Evolutionary conservation across 2,113 vertebrate genomes (phyloP), one percentile per base, ranked within the genome.

Genomic region (Barnardius zonarius): DNA sequence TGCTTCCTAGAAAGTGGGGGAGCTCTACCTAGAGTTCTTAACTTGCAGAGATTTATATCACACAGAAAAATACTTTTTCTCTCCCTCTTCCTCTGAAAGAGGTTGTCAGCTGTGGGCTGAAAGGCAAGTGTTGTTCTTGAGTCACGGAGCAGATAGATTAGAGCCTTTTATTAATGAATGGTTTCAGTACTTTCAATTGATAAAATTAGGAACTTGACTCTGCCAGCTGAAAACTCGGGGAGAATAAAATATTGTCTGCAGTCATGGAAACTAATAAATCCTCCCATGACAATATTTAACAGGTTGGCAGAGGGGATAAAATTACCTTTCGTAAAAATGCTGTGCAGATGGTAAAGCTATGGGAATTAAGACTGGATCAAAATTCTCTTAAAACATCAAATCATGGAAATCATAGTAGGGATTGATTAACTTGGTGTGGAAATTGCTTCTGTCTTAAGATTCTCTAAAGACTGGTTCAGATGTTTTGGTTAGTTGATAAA

Each of bases 221-320:
- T 83, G 72, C 89, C 79, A 77, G 51, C 75, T 95, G 82, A 89
- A 95, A 96, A 88, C 35, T 94, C 61, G 79, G 80, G 63, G 78
- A 95, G 90, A 96, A 96, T 94, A 95, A 97, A 96, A 93, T 91
- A 94, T 79, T 92, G 44, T 93, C 90, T 96, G 95, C 79, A 94
- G 83, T 90, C 72, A 94, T 93, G 89, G 89, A 96, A 96, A 96
- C 88, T 95, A 96, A 96, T 96, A 97, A 97, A 93, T 97, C 46
- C 41, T 88, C 93, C 88, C 93, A 57, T 93, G 90, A 95, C 46
- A 94, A 78, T 84, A 94, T 85, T 96, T 96, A 97, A 91, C 91
- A 96, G 92, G 70, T 96, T 97, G 87, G 84, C 67, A 93, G 80
- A 97, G 68, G 51, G 83, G 35, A 92, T 97, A 97, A 96, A 97